Percentiles rank a stretch among this genome's conserved stretches.
These are phyloP conservation scores for Anolis apletophallus DNA, from an alignment of 2,797 vertebrate genomes.

Conservation along the genomic window DNA sequence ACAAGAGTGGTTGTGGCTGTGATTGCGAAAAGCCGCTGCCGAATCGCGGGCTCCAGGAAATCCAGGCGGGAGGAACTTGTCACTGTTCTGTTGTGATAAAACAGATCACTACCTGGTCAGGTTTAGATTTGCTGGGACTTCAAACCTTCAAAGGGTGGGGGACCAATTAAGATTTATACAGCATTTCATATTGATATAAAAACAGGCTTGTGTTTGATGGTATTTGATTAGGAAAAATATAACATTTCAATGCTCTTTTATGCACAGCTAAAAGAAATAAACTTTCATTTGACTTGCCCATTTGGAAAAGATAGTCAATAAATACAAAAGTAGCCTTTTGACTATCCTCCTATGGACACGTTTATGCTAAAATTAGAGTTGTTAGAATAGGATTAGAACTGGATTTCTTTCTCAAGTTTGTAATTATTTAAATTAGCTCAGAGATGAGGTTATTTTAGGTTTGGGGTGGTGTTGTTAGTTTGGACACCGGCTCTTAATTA, in stretches of 20 bases:
- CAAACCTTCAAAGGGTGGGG: too few species aligned
- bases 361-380: not conserved
- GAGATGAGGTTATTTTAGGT: not conserved
- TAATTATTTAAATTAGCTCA: constrained; percentile 9
- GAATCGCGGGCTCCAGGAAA: too few species aligned
- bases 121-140: too few species aligned
- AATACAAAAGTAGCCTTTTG: constrained; percentile 6
- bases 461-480: not conserved
- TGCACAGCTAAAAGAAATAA: not conserved
- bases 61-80: too few species aligned
- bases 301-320: constrained; percentile 28
- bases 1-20: too few species aligned
- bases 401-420: not conserved
- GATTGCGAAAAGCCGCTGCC: too few species aligned
- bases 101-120: too few species aligned
- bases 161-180: not conserved
- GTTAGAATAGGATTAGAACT: not conserved
- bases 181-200: not conserved
- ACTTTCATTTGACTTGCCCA: constrained; percentile 13
- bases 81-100: too few species aligned
- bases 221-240: not conserved
- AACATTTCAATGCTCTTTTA: not conserved
- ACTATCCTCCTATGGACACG: not conserved
- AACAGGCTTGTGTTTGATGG: not conserved
- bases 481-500: not conserved